These are phyloP conservation scores for Drosophila melanogaster DNA, from an alignment of 1,140 invertebrate genomes.

Conservation along the genomic window Release_6_plus_ISO1_MT NT_037436.4:11780001-11780500, in stretches of 20 bases:
- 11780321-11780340: constrained; percentile 24
- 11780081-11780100: constrained; percentile 59
- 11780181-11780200: constrained; percentile 64
- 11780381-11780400: constrained; percentile 21
- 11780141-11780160: constrained; percentile 36
- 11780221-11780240: constrained; percentile 52
- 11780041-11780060: constrained; percentile 74
- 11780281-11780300: constrained; percentile 20
- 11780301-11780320: constrained; percentile 50
- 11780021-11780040: constrained; percentile 66
- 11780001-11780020: constrained; percentile 49
- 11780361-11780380: constrained; percentile 65
- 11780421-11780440: constrained; percentile 67
- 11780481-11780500: constrained; percentile 10
- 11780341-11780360: constrained; percentile 74
- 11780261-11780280: constrained; percentile 62
- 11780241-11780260: constrained; percentile 66
- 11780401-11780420: constrained; percentile 35
- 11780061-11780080: constrained; percentile 71
- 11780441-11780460: constrained; percentile 54
- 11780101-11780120: constrained; percentile 46
- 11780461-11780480: constrained; percentile 25
- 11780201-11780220: constrained; percentile 50
- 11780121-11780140: constrained; percentile 45
- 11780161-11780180: constrained; percentile 25